Evolutionary conservation across 2,888 invertebrate species (phyloP), one percentile per base, ranked within the genome.

Genomic region (Sminthurides aquaticus): DNA sequence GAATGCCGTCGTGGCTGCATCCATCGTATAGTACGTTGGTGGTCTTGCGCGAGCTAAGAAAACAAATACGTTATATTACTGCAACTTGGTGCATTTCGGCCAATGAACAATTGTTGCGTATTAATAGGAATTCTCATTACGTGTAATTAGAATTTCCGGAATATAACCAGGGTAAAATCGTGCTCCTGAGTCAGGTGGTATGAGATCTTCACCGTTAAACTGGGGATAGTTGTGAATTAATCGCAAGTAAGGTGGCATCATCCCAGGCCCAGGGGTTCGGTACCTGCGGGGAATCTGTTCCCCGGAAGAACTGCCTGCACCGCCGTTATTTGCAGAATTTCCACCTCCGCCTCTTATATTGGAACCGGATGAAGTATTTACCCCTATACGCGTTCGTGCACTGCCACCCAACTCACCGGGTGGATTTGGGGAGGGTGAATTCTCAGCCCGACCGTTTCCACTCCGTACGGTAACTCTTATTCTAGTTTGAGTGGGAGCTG

Each of bases 91-190:
- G n/a, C n/a, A n/a, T n/a, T n/a, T n/a, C n/a, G n/a, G n/a, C n/a
- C n/a, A n/a, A n/a, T n/a, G n/a, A n/a, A n/a, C n/a, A n/a, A n/a
- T n/a, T n/a, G n/a, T n/a, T n/a, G n/a, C n/a, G n/a, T 8, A 58
- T 56, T 3, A 5, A 20, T n/a, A n/a, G n/a, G n/a, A n/a, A n/a
- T n/a, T n/a, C n/a, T n/a, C 56, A 71, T 64, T 66, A 74, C 74
- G 74, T 20, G 74, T 72, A 20, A 74, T 74, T 27, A 74, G 63
- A 60, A 74, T 74, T 67, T 74, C 74, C 8, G 74, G 74, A 24
- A 72, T 74, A 57, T 74, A 74, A 24, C 72, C 72, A 3, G 72
- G 74, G 63, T 72, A 74, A 56, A 72, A 74, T 48, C 74, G 49
- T 22, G 71, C 69, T 11, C 69, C 69, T 2, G 70, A 55, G 34